These are phyloP conservation scores for Gastrophryne carolinensis DNA, from an alignment of 2,797 vertebrate genomes.

Conservation along the genomic window DNA sequence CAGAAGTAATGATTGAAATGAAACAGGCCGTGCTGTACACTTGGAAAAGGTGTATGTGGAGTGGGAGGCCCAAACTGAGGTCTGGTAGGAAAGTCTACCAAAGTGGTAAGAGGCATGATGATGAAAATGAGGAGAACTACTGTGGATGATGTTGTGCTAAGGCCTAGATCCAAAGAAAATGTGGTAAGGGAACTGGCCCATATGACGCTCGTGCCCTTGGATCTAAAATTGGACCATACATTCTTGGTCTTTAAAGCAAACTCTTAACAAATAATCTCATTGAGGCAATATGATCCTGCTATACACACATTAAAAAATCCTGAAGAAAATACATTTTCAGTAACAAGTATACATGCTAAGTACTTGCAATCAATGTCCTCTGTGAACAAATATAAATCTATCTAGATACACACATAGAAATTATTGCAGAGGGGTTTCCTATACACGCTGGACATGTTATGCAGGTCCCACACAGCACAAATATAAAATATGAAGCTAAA, in stretches of 20 bases:
- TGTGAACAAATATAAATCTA: constrained; percentile 1
- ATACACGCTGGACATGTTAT: too few species aligned
- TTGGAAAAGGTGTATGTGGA: too few species aligned
- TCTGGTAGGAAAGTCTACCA: neutral
- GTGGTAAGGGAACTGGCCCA: too few species aligned
- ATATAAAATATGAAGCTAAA: too few species aligned
- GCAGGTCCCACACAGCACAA: neutral
- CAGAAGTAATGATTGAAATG: too few species aligned
- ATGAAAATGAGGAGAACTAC: constrained; percentile 22
- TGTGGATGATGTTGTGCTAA: too few species aligned
- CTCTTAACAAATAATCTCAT: neutral
- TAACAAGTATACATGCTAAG: constrained; percentile 1
- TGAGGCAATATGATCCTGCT: neutral
- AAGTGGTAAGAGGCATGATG: neutral
- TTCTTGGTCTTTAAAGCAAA: neutral
- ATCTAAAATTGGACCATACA: neutral
- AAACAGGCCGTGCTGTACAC: too few species aligned
- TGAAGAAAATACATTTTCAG: constrained; percentile 20
- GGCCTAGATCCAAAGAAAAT: too few species aligned
- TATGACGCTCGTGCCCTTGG: neutral
- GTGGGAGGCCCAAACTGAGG: neutral
- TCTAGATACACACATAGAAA: too few species aligned
- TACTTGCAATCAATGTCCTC: neutral
- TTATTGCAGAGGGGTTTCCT: constrained; percentile 17
- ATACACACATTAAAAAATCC: neutral